Evolutionary conservation across 2,888 invertebrate genomes (phyloP).

Genomic region (Pollenia amentaria): DNA sequence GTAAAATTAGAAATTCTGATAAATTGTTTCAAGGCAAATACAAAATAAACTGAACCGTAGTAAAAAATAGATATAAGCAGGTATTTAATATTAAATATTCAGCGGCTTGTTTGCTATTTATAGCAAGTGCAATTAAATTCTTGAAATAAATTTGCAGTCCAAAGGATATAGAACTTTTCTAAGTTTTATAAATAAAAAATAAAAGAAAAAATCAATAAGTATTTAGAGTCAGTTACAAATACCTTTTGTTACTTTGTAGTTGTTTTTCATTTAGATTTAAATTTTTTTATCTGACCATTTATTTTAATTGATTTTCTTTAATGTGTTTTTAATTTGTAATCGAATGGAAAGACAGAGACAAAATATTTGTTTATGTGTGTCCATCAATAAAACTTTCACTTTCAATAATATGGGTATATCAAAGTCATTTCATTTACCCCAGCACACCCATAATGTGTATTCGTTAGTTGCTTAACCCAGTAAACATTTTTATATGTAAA

Average conservation of each 20-base stretch:
- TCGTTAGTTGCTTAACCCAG: neutral
- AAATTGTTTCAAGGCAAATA: constrained; percentile 39
- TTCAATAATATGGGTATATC: constrained; percentile 7
- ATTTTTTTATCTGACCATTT: neutral
- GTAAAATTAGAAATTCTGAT: constrained; percentile 55
- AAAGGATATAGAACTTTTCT: neutral
- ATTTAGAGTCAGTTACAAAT: neutral
- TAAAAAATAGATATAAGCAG: constrained; percentile 15
- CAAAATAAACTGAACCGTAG: neutral
- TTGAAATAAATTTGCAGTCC: neutral
- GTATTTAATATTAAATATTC: constrained; percentile 11
- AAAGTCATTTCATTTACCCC: neutral
- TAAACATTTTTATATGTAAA: constrained; percentile 7
- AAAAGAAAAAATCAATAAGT: constrained; percentile 1
- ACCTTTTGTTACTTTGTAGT: neutral
- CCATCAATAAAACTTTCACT: constrained; percentile 34
- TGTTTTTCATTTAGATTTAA: neutral
- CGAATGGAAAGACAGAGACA: neutral
- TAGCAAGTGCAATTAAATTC: neutral
- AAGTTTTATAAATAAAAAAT: neutral
- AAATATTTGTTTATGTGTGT: neutral
- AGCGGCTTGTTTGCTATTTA: neutral
- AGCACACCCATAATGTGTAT: neutral
- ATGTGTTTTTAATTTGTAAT: constrained; percentile 1
- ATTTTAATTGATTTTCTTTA: constrained; percentile 12